Base-by-base conservation (phyloP, 2,888 invertebrate species). In the Coremacera marginata region DNA sequence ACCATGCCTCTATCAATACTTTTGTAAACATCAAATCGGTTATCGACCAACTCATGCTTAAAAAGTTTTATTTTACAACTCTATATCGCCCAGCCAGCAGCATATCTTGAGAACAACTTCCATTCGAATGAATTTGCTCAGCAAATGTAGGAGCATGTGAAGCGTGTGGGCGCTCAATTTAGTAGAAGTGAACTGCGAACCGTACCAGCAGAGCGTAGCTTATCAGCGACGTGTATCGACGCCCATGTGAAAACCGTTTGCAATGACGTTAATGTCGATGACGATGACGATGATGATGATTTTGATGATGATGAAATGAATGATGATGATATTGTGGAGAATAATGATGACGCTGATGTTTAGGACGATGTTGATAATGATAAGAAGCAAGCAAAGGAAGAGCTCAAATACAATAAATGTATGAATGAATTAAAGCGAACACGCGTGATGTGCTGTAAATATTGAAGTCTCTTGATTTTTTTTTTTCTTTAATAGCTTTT, bases 101-200 rank as follows among this genome's bases (percentile, higher is more conserved):
- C 14, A 44, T 44, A 44, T 44, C 44, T 44, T 44, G 14, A 44
- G 44, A 44, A 44, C 11, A 65, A 65, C 63, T 65, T 65, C 63
- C 63, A 65, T 34, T 65, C 63, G 63, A 65, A 37, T 65, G 63
- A 27, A 27, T 55, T 19, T 55, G 19, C n/a, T 34, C 63, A 19
- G 9, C 34, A 37, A 65, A 65, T 65, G 37, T 65, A 65, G 31
- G 63, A 55, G 55, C 22, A 55, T 19, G 16, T 44, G 62, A 31
- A 62, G 72, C 72, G 72, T 73, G 72, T 73, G 72, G 72, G 72
- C 62, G 70, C 72, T 37, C 71, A 25, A 73, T 62, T 27, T 27
- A 73, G 27, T 62, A 71, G 49, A 73, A 62, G 60, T 49, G 60
- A 70, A 70, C 71, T 60, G n/a, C 60, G 70, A 52, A 51, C 49